Evolutionary conservation across 2,113 vertebrate genomes (phyloP).

Genomic region (Eubucco bourcierii): DNA sequence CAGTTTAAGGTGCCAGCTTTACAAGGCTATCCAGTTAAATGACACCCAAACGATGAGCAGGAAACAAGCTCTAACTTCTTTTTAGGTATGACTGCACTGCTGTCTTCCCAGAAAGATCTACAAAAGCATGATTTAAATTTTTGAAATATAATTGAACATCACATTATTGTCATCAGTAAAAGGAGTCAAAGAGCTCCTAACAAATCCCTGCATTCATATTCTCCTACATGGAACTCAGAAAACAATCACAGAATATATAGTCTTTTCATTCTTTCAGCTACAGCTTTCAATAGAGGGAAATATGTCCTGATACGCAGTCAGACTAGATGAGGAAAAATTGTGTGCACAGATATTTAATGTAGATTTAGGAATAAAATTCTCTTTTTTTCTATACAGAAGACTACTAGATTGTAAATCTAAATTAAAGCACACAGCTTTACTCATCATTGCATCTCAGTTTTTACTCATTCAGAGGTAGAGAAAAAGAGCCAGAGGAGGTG

Average conservation of each 20-base stretch:
- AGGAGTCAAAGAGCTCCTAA: not conserved
- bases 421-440: not conserved
- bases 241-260: not conserved
- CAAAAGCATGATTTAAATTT: not conserved
- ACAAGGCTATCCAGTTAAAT: not conserved
- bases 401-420: not conserved
- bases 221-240: not conserved
- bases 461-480: not conserved
- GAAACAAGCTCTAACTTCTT: not conserved
- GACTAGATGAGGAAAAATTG: not conserved
- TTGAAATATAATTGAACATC: not conserved
- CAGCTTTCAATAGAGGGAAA: not conserved
- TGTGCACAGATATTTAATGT: not conserved
- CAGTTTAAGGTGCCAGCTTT: too few relatives aligned
- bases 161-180: not conserved
- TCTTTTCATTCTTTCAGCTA: not conserved
- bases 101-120: not conserved
- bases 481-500: not conserved
- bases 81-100: not conserved
- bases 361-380: not conserved
- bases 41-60: not conserved
- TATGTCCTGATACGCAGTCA: not conserved
- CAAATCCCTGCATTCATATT: not conserved
- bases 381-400: not conserved
- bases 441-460: not conserved